phyloP scores from a whole-genome alignment of 2,113 vertebrate genomes.

The Tragelaphus buxtoni region DNA sequence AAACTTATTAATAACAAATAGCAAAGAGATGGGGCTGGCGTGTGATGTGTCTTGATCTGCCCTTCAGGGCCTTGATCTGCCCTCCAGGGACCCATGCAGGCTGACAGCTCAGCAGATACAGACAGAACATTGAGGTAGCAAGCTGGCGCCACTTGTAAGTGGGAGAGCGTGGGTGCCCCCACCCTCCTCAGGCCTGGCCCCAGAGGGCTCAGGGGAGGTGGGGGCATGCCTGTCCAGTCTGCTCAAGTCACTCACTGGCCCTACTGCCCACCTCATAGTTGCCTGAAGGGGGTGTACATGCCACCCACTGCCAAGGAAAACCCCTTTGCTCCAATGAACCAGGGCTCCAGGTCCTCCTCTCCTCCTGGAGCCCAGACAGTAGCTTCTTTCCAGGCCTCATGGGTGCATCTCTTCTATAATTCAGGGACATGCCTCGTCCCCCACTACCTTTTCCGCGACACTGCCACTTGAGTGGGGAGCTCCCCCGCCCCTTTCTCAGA shows the following conservation, averaged over 20 bases:
- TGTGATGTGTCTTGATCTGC: background rate
- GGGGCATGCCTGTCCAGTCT: background rate
- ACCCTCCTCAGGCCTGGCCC: background rate
- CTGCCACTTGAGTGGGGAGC: background rate
- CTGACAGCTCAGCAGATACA: background rate
- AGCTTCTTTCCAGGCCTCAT: background rate
- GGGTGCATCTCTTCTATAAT: background rate
- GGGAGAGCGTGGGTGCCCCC: accelerated
- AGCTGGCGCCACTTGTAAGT: background rate
- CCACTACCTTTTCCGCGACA: background rate
- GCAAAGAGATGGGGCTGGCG: background rate
- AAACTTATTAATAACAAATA: slow-evolving; percentile 28
- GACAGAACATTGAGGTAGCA: background rate
- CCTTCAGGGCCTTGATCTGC: background rate
- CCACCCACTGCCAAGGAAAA: background rate
- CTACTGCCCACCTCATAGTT: background rate
- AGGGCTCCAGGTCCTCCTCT: background rate
- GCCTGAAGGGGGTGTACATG: background rate
- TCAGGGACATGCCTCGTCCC: background rate
- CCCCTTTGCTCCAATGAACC: background rate
- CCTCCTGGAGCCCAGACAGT: background rate
- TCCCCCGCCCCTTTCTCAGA: background rate
- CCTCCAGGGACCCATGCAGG: background rate
- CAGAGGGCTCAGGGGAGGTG: background rate
- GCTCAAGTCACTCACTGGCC: background rate